Evolutionary conservation across 2,888 invertebrate genomes (phyloP).

Genomic region (Parnassius mnemosyne): DNA sequence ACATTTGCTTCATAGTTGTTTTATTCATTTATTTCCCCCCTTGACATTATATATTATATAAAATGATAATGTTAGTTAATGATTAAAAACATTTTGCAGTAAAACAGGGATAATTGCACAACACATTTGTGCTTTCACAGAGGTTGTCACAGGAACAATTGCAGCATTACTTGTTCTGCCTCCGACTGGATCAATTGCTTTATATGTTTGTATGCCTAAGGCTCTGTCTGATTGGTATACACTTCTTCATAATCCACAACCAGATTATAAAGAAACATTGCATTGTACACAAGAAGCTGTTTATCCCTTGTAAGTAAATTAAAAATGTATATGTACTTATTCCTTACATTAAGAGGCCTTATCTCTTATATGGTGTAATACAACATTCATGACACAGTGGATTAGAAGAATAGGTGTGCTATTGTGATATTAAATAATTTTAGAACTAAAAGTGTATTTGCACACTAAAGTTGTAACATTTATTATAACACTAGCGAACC

Average conservation of each 20-base stretch:
- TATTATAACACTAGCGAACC: too few relatives aligned
- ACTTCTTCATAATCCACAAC: conserved; percentile 94
- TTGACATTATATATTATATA: too few relatives aligned
- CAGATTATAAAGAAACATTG: conserved; percentile 92
- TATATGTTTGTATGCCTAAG: conserved; percentile 89
- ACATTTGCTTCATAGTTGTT: too few relatives aligned
- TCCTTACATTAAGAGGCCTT: too few relatives aligned
- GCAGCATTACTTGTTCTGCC: conserved; percentile 89
- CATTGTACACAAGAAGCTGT: conserved; percentile 99
- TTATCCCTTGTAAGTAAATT: conserved; percentile 92
- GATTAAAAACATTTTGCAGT: conserved; percentile 70
- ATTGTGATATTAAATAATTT: too few relatives aligned
- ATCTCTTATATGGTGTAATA: too few relatives aligned
- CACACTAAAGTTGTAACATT: too few relatives aligned
- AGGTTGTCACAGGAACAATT: conserved; percentile 87
- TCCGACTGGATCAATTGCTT: conserved; percentile 87
- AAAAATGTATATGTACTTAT: not conserved
- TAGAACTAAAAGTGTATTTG: too few relatives aligned
- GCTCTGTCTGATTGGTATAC: conserved; percentile 98
- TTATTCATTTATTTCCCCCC: too few relatives aligned
- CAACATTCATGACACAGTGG: too few relatives aligned
- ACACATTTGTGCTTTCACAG: conserved; percentile 90
- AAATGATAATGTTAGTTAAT: too few relatives aligned
- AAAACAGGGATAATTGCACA: conserved; percentile 87
- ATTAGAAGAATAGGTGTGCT: too few relatives aligned